Evolutionary conservation across 2,113 vertebrate genomes (phyloP).

Genomic region (Baryphthengus martii): DNA sequence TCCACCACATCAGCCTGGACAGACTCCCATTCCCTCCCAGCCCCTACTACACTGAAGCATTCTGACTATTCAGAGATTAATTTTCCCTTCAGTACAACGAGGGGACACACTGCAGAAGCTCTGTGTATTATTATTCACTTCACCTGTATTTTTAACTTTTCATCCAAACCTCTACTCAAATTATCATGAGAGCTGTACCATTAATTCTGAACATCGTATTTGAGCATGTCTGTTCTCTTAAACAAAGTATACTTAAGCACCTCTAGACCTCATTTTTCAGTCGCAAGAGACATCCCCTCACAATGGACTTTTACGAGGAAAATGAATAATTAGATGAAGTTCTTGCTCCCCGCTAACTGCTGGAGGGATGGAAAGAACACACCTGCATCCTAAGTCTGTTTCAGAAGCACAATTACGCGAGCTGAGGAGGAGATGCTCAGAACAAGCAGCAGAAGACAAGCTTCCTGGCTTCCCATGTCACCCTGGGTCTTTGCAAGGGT

Average conservation of each 20-base stretch:
- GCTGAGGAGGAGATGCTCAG: background rate
- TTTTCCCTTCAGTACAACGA: background rate
- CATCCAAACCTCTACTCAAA: conserved; percentile 43
- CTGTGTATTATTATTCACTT: conserved; percentile 4
- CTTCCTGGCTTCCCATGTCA: background rate
- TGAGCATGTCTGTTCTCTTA: conserved; percentile 22
- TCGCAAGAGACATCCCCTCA: background rate
- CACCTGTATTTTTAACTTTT: conserved; percentile 49
- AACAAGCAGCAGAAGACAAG: fast-evolving
- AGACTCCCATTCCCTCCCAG: background rate
- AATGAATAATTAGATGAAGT: conserved; percentile 14
- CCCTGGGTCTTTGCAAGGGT: fast-evolving
- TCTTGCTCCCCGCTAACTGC: background rate
- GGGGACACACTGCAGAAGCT: background rate
- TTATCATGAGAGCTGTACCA: conserved; percentile 50
- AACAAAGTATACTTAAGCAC: conserved; percentile 41
- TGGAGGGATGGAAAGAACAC: background rate
- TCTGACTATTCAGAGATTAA: background rate
- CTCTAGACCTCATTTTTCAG: conserved; percentile 4
- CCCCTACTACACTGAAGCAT: background rate
- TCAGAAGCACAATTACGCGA: background rate
- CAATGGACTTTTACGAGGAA: conserved; percentile 2
- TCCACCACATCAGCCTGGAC: background rate
- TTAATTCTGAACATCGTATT: conserved; percentile 54
- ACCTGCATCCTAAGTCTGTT: background rate